phyloP scores from a whole-genome alignment of 2,888 invertebrate species.

The Stegana nigrithorax region DNA sequence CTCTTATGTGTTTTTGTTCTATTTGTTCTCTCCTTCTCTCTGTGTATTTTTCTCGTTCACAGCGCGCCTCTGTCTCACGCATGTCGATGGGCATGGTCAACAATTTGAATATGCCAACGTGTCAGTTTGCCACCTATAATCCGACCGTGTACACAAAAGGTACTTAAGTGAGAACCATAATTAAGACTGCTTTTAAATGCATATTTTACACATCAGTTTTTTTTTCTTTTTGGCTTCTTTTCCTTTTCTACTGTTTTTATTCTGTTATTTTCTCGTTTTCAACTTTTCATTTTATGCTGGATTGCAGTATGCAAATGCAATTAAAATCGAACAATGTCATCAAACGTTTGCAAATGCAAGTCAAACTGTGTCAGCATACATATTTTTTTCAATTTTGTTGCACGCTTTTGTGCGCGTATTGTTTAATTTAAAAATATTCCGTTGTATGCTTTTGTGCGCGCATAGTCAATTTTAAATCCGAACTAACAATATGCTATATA shows the following conservation, averaged over 20 bases:
- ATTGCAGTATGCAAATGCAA: conserved; percentile 44
- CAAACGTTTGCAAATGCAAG: background rate
- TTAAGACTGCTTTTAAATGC: too few relatives aligned
- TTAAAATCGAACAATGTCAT: conserved; percentile 38
- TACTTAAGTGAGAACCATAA: too few relatives aligned
- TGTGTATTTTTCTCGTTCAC: conserved; percentile 25
- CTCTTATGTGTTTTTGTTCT: background rate
- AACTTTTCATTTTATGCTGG: too few relatives aligned
- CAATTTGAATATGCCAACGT: conserved; percentile 66
- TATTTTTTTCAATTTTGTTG: too few relatives aligned
- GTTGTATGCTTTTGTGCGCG: background rate
- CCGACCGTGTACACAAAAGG: conserved; percentile 64
- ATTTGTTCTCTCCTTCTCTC: conserved; percentile 1
- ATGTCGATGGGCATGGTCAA: conserved; percentile 68
- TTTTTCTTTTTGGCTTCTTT: background rate
- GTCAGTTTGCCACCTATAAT: conserved; percentile 65
- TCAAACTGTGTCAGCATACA: too few relatives aligned
- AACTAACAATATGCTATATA: background rate
- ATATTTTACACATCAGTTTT: background rate
- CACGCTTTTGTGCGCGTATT: conserved; percentile 22
- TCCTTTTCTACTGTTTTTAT: background rate
- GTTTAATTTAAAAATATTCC: too few relatives aligned
- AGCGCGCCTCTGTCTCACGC: conserved; percentile 69
- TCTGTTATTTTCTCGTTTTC: background rate
- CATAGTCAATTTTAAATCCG: background rate